A percentile compares a stretch with the other conserved stretches of the same genome.
phyloP scores from a whole-genome alignment of 2,113 vertebrate species.

The Chinchilla lanigera region DNA sequence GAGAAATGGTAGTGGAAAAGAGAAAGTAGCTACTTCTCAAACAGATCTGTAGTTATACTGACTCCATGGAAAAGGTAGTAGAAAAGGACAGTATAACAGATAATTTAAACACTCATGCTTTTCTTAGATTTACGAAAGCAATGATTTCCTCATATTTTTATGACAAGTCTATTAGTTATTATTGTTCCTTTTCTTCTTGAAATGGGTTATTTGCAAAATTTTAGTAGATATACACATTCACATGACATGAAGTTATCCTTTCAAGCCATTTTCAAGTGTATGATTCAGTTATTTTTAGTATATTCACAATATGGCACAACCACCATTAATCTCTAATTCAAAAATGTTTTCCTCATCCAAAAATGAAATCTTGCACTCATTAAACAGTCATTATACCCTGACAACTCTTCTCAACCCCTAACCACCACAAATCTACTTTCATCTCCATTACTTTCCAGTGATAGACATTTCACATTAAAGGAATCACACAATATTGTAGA shows the following conservation, averaged over 20 bases:
- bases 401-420: not conserved
- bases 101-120: constrained; percentile 39
- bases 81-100: not conserved
- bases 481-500: not conserved
- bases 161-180: constrained; percentile 64
- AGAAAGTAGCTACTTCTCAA: not conserved
- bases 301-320: not conserved
- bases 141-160: constrained; percentile 60
- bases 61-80: not conserved
- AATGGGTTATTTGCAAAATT: not conserved
- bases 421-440: not conserved
- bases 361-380: not conserved
- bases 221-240: not conserved
- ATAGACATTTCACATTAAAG: not conserved
- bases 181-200: constrained; percentile 54
- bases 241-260: not conserved
- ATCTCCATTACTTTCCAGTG: not conserved
- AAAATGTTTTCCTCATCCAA: not conserved
- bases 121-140: constrained; percentile 62
- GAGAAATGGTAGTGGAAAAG: not conserved
- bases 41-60: not conserved
- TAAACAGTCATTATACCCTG: not conserved
- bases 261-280: not conserved
- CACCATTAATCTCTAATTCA: not conserved
- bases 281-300: not conserved